Evolutionary conservation across 1,140 invertebrate species (phyloP).

Genomic region (Xylocopa sonorina): DNA sequence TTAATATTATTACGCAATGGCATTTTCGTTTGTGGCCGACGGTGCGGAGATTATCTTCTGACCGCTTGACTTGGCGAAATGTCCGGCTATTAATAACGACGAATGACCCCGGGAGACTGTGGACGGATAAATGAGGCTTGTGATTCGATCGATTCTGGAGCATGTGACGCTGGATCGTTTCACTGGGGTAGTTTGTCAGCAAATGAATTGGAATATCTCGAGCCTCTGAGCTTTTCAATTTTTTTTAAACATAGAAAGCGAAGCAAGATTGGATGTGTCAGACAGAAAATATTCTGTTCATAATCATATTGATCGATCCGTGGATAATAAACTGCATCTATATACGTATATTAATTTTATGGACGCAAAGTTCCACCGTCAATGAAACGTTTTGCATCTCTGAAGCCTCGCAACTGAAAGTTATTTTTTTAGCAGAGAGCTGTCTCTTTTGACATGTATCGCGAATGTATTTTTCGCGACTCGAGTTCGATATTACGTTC

Average conservation of each 20-base stretch:
- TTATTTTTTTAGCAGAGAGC: too few species aligned
- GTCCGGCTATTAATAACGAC: not conserved
- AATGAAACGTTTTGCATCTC: not conserved
- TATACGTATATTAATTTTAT: too few species aligned
- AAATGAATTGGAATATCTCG: not conserved
- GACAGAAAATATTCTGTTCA: too few species aligned
- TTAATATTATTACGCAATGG: conserved; percentile 19
- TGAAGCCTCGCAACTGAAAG: not conserved
- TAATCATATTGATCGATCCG: too few species aligned
- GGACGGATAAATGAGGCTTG: not conserved
- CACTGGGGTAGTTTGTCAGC: not conserved
- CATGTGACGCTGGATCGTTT: not conserved
- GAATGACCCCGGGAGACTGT: not conserved
- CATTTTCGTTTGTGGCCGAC: not conserved
- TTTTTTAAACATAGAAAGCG: not conserved
- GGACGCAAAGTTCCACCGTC: too few species aligned
- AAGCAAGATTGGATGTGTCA: too few species aligned
- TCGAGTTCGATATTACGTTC: conserved; percentile 11
- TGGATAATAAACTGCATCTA: too few species aligned
- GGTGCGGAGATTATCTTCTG: not conserved
- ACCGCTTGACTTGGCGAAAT: not conserved
- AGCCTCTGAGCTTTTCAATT: not conserved
- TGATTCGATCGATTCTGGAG: not conserved
- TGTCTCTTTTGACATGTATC: too few species aligned
- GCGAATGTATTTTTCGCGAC: not conserved